Base-by-base conservation (phyloP, 2,113 vertebrate genomes). In the Struthidea cinerea region DNA sequence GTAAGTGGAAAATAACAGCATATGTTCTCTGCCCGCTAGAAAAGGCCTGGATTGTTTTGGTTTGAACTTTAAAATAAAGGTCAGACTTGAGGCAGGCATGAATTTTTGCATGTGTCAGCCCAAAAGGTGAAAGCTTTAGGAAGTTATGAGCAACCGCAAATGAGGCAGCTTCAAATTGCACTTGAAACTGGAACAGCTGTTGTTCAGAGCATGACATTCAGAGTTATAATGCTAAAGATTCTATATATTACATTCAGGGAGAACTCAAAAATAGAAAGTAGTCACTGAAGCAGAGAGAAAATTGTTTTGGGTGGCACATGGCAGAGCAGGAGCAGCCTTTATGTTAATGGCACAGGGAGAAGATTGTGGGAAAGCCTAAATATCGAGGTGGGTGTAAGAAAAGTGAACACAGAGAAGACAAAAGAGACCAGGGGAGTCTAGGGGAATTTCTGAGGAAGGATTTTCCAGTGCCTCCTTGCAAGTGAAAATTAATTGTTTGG, bases 51-150 rank as follows among this genome's bases (percentile, higher is more conserved):
- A 78, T 81, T n/a, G 19, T 84, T 65, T 89, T 78, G 73, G 47
- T 68, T 93, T 94, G 87, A 93, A 92, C 76, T 93, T 95, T 91
- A 88, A 87, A 90, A 82, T 93, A 87, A 97, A 97, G 94, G 90
- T 88, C 83, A 93, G 37, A 22, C 47, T 84, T 50, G 75, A 88
- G 52, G 82, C 71, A 93, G 76, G 60, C 90, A 90, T 1, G 28
- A 91, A 96, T 84, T 91, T 65, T 61, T 82, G 87, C 60, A 52
- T 73, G 55, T 94, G 87, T 82, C 78, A 94, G 77, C 61, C 89
- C 73, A 44, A 88, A 95, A 96, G 88, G 92, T 95, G 92, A 93
- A 96, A 64, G 53, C 83, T 93, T 80, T 71, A 60, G 76, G 83
- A 95, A 94, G 80, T 89, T 90, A 87, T 28, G 79, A 89, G 53